A percentile compares a stretch with the other conserved stretches of the same genome.
These are phyloP conservation scores for Protobothrops mucrosquamatus DNA, from an alignment of 2,113 vertebrate species.

Conservation along the genomic window DNA sequence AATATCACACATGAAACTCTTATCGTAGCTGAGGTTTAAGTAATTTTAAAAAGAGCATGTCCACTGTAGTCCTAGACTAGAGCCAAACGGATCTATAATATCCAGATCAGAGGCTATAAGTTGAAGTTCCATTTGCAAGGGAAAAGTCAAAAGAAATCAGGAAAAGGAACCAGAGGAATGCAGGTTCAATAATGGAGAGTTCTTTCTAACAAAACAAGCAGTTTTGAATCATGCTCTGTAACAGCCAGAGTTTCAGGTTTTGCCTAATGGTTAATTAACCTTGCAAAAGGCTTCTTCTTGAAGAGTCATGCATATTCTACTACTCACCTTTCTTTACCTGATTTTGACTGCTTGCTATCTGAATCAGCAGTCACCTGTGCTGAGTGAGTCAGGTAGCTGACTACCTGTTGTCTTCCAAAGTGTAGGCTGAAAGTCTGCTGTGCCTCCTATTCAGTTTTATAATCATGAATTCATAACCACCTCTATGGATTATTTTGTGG, in stretches of 20 bases:
- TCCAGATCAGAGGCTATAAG: too few species aligned
- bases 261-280: too few species aligned
- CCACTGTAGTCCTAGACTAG: too few species aligned
- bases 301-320: neutral
- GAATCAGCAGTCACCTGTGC: neutral
- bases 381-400: neutral
- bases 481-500: neutral
- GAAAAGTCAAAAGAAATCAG: too few species aligned
- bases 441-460: neutral
- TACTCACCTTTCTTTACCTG: neutral
- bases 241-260: too few species aligned
- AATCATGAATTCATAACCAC: neutral
- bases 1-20: neutral
- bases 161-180: too few species aligned
- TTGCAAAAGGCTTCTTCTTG: neutral
- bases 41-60: too few species aligned
- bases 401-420: neutral
- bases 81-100: too few species aligned
- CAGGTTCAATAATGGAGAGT: too few species aligned
- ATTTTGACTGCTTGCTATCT: neutral
- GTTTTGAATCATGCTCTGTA: too few species aligned
- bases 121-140: too few species aligned
- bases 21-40: neutral
- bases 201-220: too few species aligned
- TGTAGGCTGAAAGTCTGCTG: neutral